Base-by-base conservation (phyloP, 2,113 vertebrate species). In the Sardina pilchardus region DNA sequence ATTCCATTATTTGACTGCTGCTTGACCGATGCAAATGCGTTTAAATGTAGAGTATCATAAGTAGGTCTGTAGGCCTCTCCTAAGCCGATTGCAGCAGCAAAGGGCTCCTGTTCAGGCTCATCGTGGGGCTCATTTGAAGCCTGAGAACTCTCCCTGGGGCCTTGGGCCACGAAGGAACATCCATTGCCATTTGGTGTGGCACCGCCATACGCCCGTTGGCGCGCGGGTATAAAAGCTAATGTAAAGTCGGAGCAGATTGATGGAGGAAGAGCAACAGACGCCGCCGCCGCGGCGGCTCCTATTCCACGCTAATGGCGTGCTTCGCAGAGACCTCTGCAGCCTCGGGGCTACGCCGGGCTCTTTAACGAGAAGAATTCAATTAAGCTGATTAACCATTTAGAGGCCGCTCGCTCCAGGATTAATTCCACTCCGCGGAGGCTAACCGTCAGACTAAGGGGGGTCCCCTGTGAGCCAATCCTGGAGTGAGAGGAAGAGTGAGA, bases 311-410 rank as follows among this genome's bases (percentile, higher is more conserved):
- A 81, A 80, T 80, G 71, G 48, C 45, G 10, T 67, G 8, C 5
- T 39, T 84, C 47, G 81, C 44, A 53, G 56, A 83, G 30, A 14
- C 56, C 83, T 39, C 81, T 82, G n/a, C 71, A 53, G 53, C 84
- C 34, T 24, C 30, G 36, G 78, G 78, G 34, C 45, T 86, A 47
- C 78, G 75, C 39, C 44, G 17, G 50, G 53, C 75, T 47, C 63
- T 50, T 84, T 83, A 86, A 87, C n/a, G 75, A 86, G 83, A 78
- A 67, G 53, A 82, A 87, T 86, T 83, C 81, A 85, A 47, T 87
- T 86, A 86, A 71, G 81, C 84, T 83, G 88, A 86, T 88, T 86
- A 87, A 87, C 87, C 80, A 86, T 85, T 90, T 87, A 84, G 45
- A 50, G 30, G 39, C 85, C 43, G 59, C 85, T 88, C 47, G 56